Evolutionary conservation across 2,113 vertebrate species (phyloP).

Genomic region (Dipodomys stephensi): DNA sequence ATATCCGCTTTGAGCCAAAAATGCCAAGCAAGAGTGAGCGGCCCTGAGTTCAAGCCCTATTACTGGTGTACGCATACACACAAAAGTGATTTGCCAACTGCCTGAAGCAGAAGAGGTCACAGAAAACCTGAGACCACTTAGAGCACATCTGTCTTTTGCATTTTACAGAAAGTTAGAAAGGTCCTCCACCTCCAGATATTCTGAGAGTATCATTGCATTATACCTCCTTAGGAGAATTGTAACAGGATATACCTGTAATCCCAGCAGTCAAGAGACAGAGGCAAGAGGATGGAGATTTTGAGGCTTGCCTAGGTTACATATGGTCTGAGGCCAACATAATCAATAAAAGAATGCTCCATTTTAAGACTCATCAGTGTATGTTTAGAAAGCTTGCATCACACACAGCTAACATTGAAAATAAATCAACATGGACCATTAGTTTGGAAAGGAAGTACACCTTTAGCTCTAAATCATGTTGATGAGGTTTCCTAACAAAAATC

Average conservation of each 20-base stretch:
- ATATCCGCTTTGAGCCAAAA: too few species aligned
- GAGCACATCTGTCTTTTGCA: neutral
- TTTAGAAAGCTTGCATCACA: conserved; percentile 1
- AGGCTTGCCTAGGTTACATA: neutral
- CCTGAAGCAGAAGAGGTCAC: too few species aligned
- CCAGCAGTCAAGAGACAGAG: neutral
- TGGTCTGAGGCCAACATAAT: neutral
- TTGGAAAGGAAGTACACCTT: neutral
- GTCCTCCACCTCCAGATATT: too few species aligned
- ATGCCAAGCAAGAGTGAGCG: too few species aligned
- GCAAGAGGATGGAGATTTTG: neutral
- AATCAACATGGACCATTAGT: neutral
- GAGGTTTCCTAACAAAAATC: neutral
- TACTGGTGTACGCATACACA: too few species aligned
- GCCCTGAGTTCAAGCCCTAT: too few species aligned
- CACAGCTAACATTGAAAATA: neutral
- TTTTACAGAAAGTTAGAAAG: neutral
- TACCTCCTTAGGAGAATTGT: neutral
- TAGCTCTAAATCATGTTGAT: neutral
- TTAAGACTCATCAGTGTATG: neutral
- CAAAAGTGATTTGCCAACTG: too few species aligned
- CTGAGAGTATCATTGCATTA: neutral
- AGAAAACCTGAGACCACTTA: neutral
- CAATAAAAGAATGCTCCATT: neutral
- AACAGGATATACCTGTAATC: too few species aligned